Evolutionary conservation across 2,888 invertebrate genomes (phyloP).

Genomic region (Rotaria sp.): DNA sequence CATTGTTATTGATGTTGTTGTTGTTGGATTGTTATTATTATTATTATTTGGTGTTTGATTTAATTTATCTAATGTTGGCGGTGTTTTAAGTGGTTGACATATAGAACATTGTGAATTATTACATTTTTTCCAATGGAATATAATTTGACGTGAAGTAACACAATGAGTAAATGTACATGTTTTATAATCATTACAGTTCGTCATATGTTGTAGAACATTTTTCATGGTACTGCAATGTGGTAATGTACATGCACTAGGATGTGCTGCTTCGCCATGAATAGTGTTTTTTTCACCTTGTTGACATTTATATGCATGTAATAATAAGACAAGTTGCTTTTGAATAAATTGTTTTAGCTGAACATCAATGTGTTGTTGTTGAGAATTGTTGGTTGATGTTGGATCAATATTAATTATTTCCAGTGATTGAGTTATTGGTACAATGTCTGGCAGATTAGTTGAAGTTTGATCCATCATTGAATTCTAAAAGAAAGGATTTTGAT

Average conservation of each 20-base stretch:
- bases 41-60: slow-evolving; percentile 42
- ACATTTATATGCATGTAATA: slow-evolving; percentile 97
- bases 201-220: slow-evolving; percentile 93
- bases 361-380: slow-evolving; percentile 16
- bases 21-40: slow-evolving; percentile 12
- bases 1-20: slow-evolving; percentile 41
- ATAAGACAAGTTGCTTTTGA: slow-evolving; percentile 89
- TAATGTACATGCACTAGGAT: slow-evolving; percentile 64
- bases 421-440: background rate
- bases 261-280: slow-evolving; percentile 50
- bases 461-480: background rate
- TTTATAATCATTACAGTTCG: slow-evolving; percentile 79
- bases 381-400: background rate
- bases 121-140: slow-evolving; percentile 98
- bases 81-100: slow-evolving; percentile 85
- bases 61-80: slow-evolving; percentile 57
- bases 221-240: slow-evolving; percentile 99
- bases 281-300: slow-evolving; percentile 65
- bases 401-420: background rate
- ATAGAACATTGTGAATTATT: slow-evolving; percentile 89
- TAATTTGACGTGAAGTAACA: slow-evolving; percentile 93
- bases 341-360: slow-evolving; percentile 67
- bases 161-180: slow-evolving; percentile 75
- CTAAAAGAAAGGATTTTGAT: background rate
- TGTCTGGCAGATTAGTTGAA: background rate